Evolutionary conservation across 1,140 invertebrate species (phyloP), one percentile per base, ranked within the genome.

Genomic region (Bilobella aurantiaca): DNA sequence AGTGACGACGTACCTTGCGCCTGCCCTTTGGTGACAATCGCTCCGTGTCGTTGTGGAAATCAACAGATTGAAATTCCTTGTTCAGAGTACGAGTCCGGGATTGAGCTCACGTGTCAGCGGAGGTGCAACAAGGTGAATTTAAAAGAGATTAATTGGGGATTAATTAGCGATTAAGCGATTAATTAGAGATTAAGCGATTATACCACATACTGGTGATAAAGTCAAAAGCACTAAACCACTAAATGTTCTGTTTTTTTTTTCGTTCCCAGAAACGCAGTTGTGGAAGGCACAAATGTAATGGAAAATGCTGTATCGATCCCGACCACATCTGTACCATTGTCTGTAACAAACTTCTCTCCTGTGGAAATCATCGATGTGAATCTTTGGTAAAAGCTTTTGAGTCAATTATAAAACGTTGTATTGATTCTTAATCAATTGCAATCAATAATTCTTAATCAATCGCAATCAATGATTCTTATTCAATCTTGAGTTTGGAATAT

Each of bases 21-120:
- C 0, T 98, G 96, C 74, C 82, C 85, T 18, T 82, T 87, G 23
- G 84, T 82, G 18, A 93, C 91, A 0, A 75, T 83, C 1, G 82
- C 95, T 0, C 84, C 83, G 61, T 98, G 96, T 75, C 85, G 91
- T n/a, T 98, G 96, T 78, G 90, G 90, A n/a, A 83, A 86, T 73
- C 88, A 88, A 79, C 85, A 86, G 63, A 87, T 88, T 70, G 85
- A 92, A 76, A 83, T 96, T 53, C 81, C 84, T 0, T 98, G 94
- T 75, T 78, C 78, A 1, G 83, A 91, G 46, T 75, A 93, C 0
- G 84, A 79, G 0, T 82, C 83, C 0, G 83, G 85, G 72, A 85
- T 87, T 71, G 87, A 88, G 74, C 84, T 86, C 3, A 77, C 85
- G 14, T 98, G 94, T 78, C 85, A 92, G 73, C 90, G 87, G 71